A percentile compares a stretch with the other conserved stretches of the same genome.
Evolutionary conservation across 2,888 invertebrate species (phyloP).

Genomic region (Pterostichus niger): DNA sequence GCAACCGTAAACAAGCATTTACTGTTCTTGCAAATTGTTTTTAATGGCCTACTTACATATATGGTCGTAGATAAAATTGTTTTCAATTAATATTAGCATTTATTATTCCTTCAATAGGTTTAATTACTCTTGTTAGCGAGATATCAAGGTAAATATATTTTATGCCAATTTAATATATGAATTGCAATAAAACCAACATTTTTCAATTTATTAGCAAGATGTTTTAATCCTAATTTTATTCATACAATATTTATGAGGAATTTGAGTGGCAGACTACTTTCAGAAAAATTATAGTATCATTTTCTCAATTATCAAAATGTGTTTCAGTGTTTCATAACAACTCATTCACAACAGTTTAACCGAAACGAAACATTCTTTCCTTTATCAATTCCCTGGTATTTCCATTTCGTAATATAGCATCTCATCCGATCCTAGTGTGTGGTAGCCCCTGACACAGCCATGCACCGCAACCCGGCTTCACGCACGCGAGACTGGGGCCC

Average conservation of each 20-base stretch:
- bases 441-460: neutral
- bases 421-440: conserved; percentile 9
- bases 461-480: neutral
- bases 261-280: neutral
- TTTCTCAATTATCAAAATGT: conserved; percentile 11
- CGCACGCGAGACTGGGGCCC: conserved; percentile 17
- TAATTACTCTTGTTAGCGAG: too few species aligned
- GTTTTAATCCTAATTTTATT: too few species aligned
- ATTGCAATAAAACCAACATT: too few species aligned
- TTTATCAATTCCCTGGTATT: conserved; percentile 15
- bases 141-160: too few species aligned
- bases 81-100: too few species aligned
- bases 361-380: conserved; percentile 2
- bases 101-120: too few species aligned
- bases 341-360: neutral
- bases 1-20: too few species aligned
- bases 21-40: too few species aligned
- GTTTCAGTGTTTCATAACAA: conserved; percentile 10
- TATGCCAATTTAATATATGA: too few species aligned
- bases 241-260: neutral
- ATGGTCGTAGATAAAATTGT: too few species aligned
- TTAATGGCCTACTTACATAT: too few species aligned
- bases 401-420: neutral
- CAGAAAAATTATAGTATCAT: neutral
- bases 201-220: too few species aligned